These are phyloP conservation scores for Spondyliosoma cantharus DNA, from an alignment of 2,797 vertebrate genomes.

Conservation along the genomic window DNA sequence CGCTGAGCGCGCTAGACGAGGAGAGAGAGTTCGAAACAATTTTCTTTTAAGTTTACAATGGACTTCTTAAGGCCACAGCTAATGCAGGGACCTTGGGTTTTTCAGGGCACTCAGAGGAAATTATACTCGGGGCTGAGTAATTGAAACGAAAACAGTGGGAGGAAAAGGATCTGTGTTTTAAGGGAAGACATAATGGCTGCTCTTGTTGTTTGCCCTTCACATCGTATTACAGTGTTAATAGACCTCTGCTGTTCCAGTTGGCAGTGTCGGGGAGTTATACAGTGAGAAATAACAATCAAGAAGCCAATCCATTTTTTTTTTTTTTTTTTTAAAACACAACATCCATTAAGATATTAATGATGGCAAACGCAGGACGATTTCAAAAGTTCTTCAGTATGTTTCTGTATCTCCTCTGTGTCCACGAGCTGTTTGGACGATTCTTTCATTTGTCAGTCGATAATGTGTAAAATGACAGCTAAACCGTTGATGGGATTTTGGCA, in stretches of 20 bases:
- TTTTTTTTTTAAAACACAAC: conserved; percentile 4
- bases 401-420: background rate
- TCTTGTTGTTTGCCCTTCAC: conserved; percentile 65
- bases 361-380: background rate
- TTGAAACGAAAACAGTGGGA: conserved; percentile 75
- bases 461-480: background rate
- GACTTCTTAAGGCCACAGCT: conserved; percentile 51
- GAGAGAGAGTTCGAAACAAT: conserved; percentile 39
- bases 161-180: conserved; percentile 66
- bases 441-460: background rate
- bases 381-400: background rate
- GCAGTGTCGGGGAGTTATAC: conserved; percentile 13
- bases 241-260: conserved; percentile 53
- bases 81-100: conserved; percentile 51
- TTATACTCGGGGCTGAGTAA: conserved; percentile 69
- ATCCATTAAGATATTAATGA: conserved; percentile 8
- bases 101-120: conserved; percentile 72
- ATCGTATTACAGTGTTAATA: conserved; percentile 69
- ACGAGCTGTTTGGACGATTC: background rate
- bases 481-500: background rate
- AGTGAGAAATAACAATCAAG: conserved; percentile 51
- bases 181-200: conserved; percentile 67
- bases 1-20: conserved; percentile 37
- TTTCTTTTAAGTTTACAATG: conserved; percentile 61
- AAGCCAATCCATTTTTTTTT: conserved; percentile 45